A percentile compares a stretch with the other conserved stretches of the same genome.
These are phyloP conservation scores for Orientallactaga sibirica DNA, from an alignment of 2,797 vertebrate genomes.

Conservation along the genomic window DNA sequence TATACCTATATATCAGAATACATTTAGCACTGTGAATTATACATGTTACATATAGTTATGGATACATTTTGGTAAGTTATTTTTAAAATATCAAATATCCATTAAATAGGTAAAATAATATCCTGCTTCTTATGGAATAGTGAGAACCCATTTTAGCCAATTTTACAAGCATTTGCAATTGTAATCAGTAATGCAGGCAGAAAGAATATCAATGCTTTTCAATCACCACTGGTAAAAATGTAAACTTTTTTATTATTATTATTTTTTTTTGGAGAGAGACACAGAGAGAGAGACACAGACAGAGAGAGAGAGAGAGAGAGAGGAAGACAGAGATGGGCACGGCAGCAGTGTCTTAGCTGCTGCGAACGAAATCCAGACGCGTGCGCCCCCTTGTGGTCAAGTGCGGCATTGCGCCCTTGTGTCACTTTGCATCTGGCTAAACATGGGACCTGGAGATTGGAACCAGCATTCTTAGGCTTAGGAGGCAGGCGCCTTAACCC, in stretches of 20 bases:
- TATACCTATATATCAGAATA: neutral
- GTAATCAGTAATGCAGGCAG: constrained; percentile 52
- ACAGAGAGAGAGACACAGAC: too few relatives aligned
- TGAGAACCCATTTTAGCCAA: constrained; percentile 46
- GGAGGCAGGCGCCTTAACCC: too few relatives aligned
- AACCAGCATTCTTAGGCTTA: too few relatives aligned
- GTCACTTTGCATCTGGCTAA: too few relatives aligned
- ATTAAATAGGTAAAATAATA: constrained; percentile 65
- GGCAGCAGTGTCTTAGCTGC: too few relatives aligned
- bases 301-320: too few relatives aligned
- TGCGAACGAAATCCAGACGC: too few relatives aligned
- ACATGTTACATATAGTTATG: neutral
- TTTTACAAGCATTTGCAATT: constrained; percentile 63
- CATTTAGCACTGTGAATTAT: constrained; percentile 51
- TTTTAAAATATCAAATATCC: constrained; percentile 72
- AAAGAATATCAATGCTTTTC: constrained; percentile 71
- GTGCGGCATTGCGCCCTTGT: too few relatives aligned
- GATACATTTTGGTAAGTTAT: constrained; percentile 41
- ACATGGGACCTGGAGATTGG: too few relatives aligned
- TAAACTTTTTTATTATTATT: neutral
- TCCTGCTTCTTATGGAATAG: neutral
- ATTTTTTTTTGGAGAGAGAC: too few relatives aligned
- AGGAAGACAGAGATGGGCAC: too few relatives aligned
- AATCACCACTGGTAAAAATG: constrained; percentile 67
- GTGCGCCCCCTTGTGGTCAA: too few relatives aligned